Evolutionary conservation across 2,797 vertebrate genomes (phyloP), one percentile per base, ranked within the genome.

Genomic region (Telmatherina bonti): DNA sequence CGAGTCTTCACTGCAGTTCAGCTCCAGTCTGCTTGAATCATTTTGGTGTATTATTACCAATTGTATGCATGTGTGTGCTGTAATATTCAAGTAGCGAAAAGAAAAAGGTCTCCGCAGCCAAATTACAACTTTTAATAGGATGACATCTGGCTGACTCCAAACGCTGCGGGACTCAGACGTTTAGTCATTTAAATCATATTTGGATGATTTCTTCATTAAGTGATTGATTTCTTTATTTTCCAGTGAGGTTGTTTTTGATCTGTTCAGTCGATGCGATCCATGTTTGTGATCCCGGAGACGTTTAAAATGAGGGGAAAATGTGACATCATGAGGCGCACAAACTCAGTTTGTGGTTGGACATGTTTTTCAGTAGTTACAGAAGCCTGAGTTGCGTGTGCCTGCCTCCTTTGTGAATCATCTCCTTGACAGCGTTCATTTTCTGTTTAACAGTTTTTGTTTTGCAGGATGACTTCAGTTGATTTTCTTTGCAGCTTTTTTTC

Each of bases 341-440:
- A 88, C 80, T 88, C 71, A 77, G 79, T 74, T 77, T 93, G 92
- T 26, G 91, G 91, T 91, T 18, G 77, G 88, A 87, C 78, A 66
- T 91, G 89, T 90, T 92, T 89, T 85, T 85, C 87, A 82, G 90
- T 84, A 86, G 87, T 88, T 71, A 81, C 90, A 87, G 92, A 85
- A 92, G 90, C 86, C 70, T 5, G 67, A 75, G 87, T 90, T 75
- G 81, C 75, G 83, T 90, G 91, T 62, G 83, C 86, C 81, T 72
- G 73, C 82, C 87, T 87, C 76, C 74, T 83, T 56, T 63, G 70
- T 81, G 82, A 89, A 85, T 85, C 84, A 73, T 72, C 68, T 80
- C 70, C 85, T 84, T 89, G 88, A 85, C 75, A 67, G 56, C 41
- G 62, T 84, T 87, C 67, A 71, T 83, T 78, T 90, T 88, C 72